Percentiles rank a stretch among this genome's conserved stretches.
Evolutionary conservation across 2,888 invertebrate genomes (phyloP).

Genomic region (Tenthredo notha): DNA sequence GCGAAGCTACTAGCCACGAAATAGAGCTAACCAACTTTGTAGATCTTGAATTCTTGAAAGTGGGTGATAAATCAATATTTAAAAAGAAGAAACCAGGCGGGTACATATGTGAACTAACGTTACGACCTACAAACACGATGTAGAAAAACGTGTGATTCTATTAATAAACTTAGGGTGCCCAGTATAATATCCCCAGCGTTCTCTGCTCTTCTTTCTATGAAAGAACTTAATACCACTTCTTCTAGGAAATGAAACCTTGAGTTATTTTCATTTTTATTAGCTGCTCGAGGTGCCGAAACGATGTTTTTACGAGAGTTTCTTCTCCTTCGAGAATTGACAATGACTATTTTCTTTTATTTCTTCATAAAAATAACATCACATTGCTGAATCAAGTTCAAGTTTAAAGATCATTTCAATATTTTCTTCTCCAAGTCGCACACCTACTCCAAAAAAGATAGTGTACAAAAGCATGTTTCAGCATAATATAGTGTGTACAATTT

Average conservation of each 20-base stretch:
- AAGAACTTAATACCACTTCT: slow-evolving; percentile 65
- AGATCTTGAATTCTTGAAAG: slow-evolving; percentile 64
- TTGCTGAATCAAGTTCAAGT: slow-evolving; percentile 32
- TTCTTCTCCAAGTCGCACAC: slow-evolving; percentile 52
- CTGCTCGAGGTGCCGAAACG: slow-evolving; percentile 42
- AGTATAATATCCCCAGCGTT: slow-evolving; percentile 22
- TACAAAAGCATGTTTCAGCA: slow-evolving; percentile 36
- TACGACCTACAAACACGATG: slow-evolving; percentile 56
- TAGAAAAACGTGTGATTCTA: slow-evolving; percentile 64
- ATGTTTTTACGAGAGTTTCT: slow-evolving; percentile 23
- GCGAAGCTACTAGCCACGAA: slow-evolving; percentile 42
- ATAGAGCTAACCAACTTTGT: slow-evolving; percentile 49
- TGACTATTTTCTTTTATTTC: not conserved
- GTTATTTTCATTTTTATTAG: slow-evolving; percentile 66
- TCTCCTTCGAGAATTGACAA: not conserved
- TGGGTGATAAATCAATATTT: slow-evolving; percentile 67
- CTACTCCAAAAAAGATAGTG: slow-evolving; percentile 42
- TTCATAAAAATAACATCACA: not conserved
- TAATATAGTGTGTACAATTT: not conserved
- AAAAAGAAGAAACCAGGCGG: slow-evolving; percentile 63
- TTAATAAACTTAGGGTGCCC: slow-evolving; percentile 60
- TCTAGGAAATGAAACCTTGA: slow-evolving; percentile 62
- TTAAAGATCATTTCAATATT: slow-evolving; percentile 51
- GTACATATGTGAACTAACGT: slow-evolving; percentile 70
- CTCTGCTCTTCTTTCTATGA: slow-evolving; percentile 58